Percentiles rank a stretch among this genome's conserved stretches.
Conservation (phyloP, 1,140 invertebrate species). For the Trichonephila clavata region DNA sequence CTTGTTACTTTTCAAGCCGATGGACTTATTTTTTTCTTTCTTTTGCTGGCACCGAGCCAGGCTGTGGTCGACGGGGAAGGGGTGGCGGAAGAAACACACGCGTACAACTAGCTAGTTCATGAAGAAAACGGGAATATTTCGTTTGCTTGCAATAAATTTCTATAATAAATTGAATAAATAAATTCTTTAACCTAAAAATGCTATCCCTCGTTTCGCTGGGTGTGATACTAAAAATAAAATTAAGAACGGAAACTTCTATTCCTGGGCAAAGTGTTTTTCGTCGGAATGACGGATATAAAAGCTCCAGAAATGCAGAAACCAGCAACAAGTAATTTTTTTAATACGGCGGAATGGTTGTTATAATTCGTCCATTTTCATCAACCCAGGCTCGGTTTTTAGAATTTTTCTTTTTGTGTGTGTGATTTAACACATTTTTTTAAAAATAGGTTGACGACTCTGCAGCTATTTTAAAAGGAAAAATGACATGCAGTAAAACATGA, state of each 20-base stretch:
- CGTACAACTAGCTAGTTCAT: not conserved
- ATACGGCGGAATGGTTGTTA: too few relatives aligned
- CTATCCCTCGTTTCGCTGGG: not conserved
- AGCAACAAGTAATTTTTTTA: not conserved
- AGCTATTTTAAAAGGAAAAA: too few relatives aligned
- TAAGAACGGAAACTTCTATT: not conserved
- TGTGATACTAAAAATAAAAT: not conserved
- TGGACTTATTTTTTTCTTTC: not conserved
- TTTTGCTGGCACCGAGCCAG: conserved; percentile 22
- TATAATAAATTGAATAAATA: not conserved
- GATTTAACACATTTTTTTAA: too few relatives aligned
- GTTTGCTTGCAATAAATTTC: not conserved
- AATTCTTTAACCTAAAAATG: not conserved
- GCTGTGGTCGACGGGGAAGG: not conserved
- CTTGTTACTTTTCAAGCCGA: conserved; percentile 33
- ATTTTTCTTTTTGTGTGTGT: too few relatives aligned
- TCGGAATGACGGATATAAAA: not conserved
- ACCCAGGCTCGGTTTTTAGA: too few relatives aligned
- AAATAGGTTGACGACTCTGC: too few relatives aligned
- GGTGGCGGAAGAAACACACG: conserved; percentile 5
- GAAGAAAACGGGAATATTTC: not conserved
- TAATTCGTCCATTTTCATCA: too few relatives aligned
- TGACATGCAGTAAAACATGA: too few relatives aligned
- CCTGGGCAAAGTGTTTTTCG: not conserved
- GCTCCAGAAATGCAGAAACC: not conserved